Evolutionary conservation across 2,888 invertebrate genomes (phyloP), one percentile per base, ranked within the genome.

Genomic region (Hoplodrina ambigua): DNA sequence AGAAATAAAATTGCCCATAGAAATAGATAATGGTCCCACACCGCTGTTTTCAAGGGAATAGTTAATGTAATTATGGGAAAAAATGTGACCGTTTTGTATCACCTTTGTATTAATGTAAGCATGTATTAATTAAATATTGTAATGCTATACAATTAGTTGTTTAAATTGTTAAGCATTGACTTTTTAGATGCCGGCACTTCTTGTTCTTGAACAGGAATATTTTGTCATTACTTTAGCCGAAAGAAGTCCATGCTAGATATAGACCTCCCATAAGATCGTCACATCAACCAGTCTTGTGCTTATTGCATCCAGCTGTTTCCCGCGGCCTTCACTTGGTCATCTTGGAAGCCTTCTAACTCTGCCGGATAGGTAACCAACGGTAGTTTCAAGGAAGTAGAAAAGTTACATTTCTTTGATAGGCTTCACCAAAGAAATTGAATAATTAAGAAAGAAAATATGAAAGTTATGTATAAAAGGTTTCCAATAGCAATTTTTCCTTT

Each of bases 1-100:
- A 71, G 75, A 81, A 84, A 80, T 82, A 66, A 80, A 84, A 79
- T 75, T 60, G 64, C 41, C 69, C 62, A 73, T 79, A 76, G 70
- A 67, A 46, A 71, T 67, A 57, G 65, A 57, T 67, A 64, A 81
- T 76, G 60, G 66, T 63, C 20, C 37, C 19, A 69, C 56, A 66
- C 10, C 46, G 55, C n/a, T 30, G 78, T 71, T 72, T 80, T 58
- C 53, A 77, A 62, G 63, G 30, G 61, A 76, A 81, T 61, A 58
- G 46, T 68, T 62, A 61, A 68, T 46, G 44, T 63, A 78, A 71
- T 66, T 72, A 66, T 54, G 37, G 62, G 33, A 72, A 77, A 81
- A 78, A 77, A 72, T 55, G 53, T 49, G 20, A 37, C 62, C 52
- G 63, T 70, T 67, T 68, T 60, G 58, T 61, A 60, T 37, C 55